A percentile compares a stretch with the other conserved stretches of the same genome.
Conservation (phyloP, 2,113 vertebrate species). For the Lethenteron reissneri region DNA sequence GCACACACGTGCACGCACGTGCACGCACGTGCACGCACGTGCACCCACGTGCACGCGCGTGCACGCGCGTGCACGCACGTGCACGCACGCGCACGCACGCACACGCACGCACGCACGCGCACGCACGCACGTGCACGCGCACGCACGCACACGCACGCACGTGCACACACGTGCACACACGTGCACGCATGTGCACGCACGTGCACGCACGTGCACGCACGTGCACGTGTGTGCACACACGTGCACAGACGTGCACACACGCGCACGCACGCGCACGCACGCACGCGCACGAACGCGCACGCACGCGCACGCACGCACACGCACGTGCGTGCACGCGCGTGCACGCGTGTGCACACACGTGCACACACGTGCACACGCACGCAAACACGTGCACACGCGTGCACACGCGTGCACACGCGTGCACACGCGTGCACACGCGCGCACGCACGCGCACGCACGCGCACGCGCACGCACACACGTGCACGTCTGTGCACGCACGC, state of each 20-base stretch:
- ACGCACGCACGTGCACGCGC: not conserved
- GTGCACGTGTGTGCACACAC: not conserved
- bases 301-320: constrained; percentile 1
- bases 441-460: not conserved
- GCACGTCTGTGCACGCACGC: not conserved
- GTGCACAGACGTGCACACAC: not conserved
- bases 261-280: constrained; percentile 1
- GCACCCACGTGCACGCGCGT: not conserved
- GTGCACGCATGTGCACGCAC: not conserved
- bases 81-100: constrained; percentile 3
- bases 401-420: not conserved
- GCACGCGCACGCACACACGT: not conserved
- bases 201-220: not conserved
- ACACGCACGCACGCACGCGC: not conserved
- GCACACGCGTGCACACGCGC: not conserved
- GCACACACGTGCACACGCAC: not conserved
- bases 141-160: not conserved
- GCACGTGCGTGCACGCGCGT: not conserved
- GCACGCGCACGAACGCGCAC: constrained; percentile 1
- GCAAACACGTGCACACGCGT: not conserved
- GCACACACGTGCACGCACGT: not conserved
- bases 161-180: not conserved
- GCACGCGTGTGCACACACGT: not conserved
- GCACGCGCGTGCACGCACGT: not conserved
- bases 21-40: not conserved